Conservation (phyloP, 2,797 vertebrate genomes). For the Acestrorhynchus altus region DNA sequence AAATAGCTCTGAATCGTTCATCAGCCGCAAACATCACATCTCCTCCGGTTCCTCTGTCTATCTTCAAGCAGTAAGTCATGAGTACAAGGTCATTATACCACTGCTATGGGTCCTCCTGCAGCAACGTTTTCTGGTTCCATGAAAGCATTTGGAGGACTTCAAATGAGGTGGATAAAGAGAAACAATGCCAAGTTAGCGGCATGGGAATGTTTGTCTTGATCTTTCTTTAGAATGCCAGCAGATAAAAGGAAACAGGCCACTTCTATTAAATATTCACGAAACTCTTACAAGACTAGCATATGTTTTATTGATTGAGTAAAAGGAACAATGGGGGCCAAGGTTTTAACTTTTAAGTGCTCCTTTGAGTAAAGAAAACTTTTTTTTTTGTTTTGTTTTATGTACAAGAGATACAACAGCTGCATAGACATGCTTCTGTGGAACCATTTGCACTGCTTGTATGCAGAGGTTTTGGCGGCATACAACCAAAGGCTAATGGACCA, state of each 20-base stretch:
- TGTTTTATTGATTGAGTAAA: slow-evolving; percentile 80
- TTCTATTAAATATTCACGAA: slow-evolving; percentile 79
- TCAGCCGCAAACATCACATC: slow-evolving; percentile 20
- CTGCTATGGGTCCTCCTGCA: slow-evolving; percentile 16
- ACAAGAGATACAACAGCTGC: slow-evolving; percentile 41
- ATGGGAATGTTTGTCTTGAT: slow-evolving; percentile 62
- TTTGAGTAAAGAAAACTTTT: slow-evolving; percentile 58
- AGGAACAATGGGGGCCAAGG: slow-evolving; percentile 71
- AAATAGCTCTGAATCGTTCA: slow-evolving; percentile 17
- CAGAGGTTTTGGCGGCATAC: slow-evolving; percentile 67
- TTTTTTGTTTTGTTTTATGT: slow-evolving; percentile 40
- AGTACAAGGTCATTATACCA: slow-evolving; percentile 13
- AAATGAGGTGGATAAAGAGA: slow-evolving; percentile 69
- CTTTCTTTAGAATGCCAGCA: slow-evolving; percentile 63
- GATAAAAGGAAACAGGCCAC: slow-evolving; percentile 75
- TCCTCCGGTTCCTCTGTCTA: slow-evolving; percentile 5
- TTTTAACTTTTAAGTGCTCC: slow-evolving; percentile 68
- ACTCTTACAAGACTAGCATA: slow-evolving; percentile 62
- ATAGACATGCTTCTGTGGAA: slow-evolving; percentile 52
- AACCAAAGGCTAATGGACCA: slow-evolving; percentile 73
- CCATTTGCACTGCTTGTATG: slow-evolving; percentile 63
- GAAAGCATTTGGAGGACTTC: slow-evolving; percentile 21
- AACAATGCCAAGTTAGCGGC: slow-evolving; percentile 67
- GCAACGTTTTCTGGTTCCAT: not conserved
- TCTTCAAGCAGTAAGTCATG: slow-evolving; percentile 3